phyloP scores from a whole-genome alignment of 92 coral and sea anemone species.

The Phenganax subtilis region DNA sequence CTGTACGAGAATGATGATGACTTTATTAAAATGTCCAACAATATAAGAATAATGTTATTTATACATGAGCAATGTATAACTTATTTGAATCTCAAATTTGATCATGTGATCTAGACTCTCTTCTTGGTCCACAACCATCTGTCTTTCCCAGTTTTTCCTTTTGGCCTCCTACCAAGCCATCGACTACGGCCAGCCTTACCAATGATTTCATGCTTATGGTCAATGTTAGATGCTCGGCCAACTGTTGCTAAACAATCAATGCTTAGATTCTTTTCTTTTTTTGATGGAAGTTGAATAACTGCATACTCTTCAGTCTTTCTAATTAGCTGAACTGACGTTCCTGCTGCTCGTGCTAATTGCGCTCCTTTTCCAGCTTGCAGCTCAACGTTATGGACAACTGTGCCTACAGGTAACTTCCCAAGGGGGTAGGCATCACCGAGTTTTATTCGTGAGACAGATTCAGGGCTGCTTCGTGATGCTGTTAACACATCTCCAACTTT shows the following conservation, averaged over 20 bases:
- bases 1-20: no score
- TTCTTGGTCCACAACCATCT: constrained; percentile 95
- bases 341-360: constrained; percentile 91
- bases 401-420: constrained; percentile 74
- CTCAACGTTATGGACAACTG: constrained; percentile 88
- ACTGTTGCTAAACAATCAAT: constrained; percentile 75
- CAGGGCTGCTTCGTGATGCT: constrained; percentile 77
- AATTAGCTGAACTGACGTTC: constrained; percentile 92
- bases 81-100: no score
- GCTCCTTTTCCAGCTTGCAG: constrained; percentile 88
- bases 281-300: constrained; percentile 79
- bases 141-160: constrained; percentile 90
- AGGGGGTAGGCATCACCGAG: constrained; percentile 98
- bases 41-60: no score
- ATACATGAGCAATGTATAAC: no score
- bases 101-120: constrained; percentile 53
- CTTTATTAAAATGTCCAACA: no score
- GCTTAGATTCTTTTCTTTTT: constrained; percentile 75
- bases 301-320: constrained; percentile 67
- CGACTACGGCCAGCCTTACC: constrained; percentile 98
- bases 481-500: constrained; percentile 85
- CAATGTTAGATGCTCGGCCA: constrained; percentile 89
- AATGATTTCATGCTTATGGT: constrained; percentile 80
- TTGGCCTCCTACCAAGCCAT: constrained; percentile 92
- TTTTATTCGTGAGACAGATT: constrained; percentile 70